Conservation (phyloP, 2,113 vertebrate genomes). For the Syngnathus floridae region DNA sequence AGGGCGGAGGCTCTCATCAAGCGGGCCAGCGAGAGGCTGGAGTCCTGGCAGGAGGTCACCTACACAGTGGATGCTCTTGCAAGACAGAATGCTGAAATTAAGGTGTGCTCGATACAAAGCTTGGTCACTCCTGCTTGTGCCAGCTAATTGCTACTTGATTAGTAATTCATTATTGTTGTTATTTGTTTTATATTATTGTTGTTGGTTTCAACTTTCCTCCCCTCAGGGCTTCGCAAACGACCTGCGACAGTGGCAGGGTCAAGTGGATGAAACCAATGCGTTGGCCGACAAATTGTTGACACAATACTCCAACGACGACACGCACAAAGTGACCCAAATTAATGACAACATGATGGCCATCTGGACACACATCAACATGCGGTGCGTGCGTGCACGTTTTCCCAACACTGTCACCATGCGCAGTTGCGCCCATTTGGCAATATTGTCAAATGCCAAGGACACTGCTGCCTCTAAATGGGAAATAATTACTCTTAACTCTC, state of each 20-base stretch:
- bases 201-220: background rate
- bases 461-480: too few species aligned
- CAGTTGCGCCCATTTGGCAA: background rate
- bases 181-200: background rate
- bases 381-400: conserved; percentile 65
- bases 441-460: too few species aligned
- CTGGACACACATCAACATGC: conserved; percentile 82
- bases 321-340: conserved; percentile 83
- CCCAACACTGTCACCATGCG: background rate
- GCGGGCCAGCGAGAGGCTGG: conserved; percentile 75
- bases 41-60: conserved; percentile 81
- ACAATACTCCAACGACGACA: conserved; percentile 85
- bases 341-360: conserved; percentile 77
- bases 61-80: conserved; percentile 78
- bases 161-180: background rate
- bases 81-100: conserved; percentile 82
- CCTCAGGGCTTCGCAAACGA: conserved; percentile 82
- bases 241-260: conserved; percentile 82
- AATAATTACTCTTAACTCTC: too few species aligned
- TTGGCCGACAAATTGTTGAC: conserved; percentile 85
- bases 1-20: conserved; percentile 78
- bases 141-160: background rate
- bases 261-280: conserved; percentile 82
- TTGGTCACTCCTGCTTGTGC: background rate
- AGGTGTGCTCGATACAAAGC: conserved; percentile 64